phyloP scores from a whole-genome alignment of 1,140 invertebrate species.

The Sarcophaga bullata region DNA sequence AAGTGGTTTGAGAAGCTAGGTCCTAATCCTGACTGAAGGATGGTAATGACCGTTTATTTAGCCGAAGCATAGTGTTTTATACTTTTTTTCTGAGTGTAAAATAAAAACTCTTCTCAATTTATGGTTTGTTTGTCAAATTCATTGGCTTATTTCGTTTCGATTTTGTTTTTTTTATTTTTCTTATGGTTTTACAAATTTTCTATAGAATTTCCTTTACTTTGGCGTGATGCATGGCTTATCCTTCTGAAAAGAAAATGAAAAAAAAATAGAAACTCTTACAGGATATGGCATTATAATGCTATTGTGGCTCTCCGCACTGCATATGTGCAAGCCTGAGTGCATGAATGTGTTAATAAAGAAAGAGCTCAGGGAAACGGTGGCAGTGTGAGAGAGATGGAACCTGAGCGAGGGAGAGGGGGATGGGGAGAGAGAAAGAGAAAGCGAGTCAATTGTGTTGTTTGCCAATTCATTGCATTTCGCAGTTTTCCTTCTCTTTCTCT shows the following conservation, averaged over 20 bases:
- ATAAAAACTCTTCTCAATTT: not conserved
- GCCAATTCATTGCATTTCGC: slow-evolving; percentile 32
- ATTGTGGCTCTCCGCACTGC: not conserved
- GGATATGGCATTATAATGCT: not conserved
- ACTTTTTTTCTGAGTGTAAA: not conserved
- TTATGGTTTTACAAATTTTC: not conserved
- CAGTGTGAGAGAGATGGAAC: not conserved
- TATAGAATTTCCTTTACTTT: not conserved
- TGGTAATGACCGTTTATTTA: too few species aligned
- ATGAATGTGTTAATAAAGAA: not conserved
- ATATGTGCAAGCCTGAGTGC: not conserved
- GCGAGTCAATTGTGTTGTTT: slow-evolving; percentile 35
- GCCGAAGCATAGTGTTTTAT: not conserved
- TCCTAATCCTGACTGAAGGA: too few species aligned
- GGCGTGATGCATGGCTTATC: not conserved
- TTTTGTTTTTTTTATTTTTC: slow-evolving; percentile 6
- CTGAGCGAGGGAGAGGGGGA: too few species aligned
- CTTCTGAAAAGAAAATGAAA: not conserved
- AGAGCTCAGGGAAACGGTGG: too few species aligned
- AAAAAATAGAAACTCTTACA: not conserved
- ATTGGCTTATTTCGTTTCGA: slow-evolving; percentile 12
- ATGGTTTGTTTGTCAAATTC: slow-evolving; percentile 7
- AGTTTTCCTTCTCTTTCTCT: not conserved
- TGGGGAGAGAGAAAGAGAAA: not conserved
- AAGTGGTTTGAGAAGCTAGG: too few species aligned